These are phyloP conservation scores for Loriculus beryllinus DNA, from an alignment of 2,797 vertebrate species.

Conservation along the genomic window DNA sequence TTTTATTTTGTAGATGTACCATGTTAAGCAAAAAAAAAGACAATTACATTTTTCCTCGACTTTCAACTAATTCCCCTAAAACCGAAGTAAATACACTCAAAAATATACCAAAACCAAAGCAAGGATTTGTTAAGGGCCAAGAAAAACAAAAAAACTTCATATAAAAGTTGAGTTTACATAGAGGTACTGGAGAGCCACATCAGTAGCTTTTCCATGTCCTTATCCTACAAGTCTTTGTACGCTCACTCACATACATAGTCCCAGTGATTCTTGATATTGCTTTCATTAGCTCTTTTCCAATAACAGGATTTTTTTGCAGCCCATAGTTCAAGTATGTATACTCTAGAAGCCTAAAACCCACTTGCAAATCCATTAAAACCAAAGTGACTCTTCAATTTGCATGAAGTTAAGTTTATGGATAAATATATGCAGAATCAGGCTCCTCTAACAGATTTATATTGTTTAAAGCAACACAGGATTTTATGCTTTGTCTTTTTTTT, in stretches of 20 bases:
- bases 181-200: conserved; percentile 1
- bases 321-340: not conserved
- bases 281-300: conserved; percentile 46
- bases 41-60: conserved; percentile 19
- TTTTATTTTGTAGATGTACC: conserved; percentile 34
- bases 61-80: conserved; percentile 28
- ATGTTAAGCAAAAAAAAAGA: conserved; percentile 28
- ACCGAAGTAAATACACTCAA: conserved; percentile 48
- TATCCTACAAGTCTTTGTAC: conserved; percentile 13
- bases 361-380: conserved; percentile 8
- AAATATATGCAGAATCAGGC: not conserved
- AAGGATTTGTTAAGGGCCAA: conserved; percentile 12
- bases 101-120: conserved; percentile 35
- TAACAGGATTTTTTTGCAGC: not conserved
- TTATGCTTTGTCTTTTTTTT: not conserved
- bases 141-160: conserved; percentile 33
- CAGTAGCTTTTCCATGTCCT: conserved; percentile 37
- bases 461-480: not conserved
- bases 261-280: not conserved
- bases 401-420: not conserved
- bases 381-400: not conserved
- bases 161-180: conserved; percentile 23
- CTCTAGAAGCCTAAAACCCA: not conserved
- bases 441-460: not conserved
- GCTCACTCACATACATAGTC: not conserved